Evolutionary conservation across 2,888 invertebrate genomes (phyloP).

Genomic region (Heliconius ethilla): DNA sequence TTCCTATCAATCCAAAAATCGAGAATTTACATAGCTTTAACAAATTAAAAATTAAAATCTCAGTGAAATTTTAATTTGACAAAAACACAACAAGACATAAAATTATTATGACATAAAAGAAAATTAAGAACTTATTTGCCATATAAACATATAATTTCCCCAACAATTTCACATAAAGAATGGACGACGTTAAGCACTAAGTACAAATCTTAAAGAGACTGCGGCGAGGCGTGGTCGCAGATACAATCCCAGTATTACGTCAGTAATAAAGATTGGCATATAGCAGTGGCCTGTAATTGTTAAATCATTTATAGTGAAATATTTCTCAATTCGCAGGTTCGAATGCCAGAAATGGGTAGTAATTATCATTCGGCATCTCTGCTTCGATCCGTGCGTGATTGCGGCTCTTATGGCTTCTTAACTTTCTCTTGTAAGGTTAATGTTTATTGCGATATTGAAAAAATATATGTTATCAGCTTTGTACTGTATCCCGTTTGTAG

Average conservation of each 20-base stretch:
- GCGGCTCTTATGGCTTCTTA: constrained; percentile 7
- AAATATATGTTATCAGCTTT: too few relatives aligned
- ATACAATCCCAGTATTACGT: constrained; percentile 24
- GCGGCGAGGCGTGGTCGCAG: constrained; percentile 28
- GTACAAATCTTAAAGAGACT: constrained; percentile 5
- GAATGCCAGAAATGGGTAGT: constrained; percentile 35
- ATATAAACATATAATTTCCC: too few relatives aligned
- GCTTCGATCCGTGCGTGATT: constrained; percentile 21
- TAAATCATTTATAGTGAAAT: constrained; percentile 44
- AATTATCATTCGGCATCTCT: constrained; percentile 39
- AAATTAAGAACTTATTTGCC: too few relatives aligned
- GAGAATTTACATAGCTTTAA: neutral
- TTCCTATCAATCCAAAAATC: neutral
- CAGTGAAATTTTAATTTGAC: too few relatives aligned
- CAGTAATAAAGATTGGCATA: constrained; percentile 32
- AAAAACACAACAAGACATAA: neutral
- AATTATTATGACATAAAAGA: neutral
- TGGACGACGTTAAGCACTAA: neutral
- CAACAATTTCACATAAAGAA: too few relatives aligned
- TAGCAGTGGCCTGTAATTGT: constrained; percentile 42
- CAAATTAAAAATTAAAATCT: neutral
- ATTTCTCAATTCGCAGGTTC: constrained; percentile 42
- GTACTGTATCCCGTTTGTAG: neutral
- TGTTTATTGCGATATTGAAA: constrained; percentile 13
- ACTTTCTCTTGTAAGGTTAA: constrained; percentile 27